A percentile compares a stretch with the other conserved stretches of the same genome.
phyloP scores from a whole-genome alignment of 2,797 vertebrate genomes.

The Gallinago solitaria region DNA sequence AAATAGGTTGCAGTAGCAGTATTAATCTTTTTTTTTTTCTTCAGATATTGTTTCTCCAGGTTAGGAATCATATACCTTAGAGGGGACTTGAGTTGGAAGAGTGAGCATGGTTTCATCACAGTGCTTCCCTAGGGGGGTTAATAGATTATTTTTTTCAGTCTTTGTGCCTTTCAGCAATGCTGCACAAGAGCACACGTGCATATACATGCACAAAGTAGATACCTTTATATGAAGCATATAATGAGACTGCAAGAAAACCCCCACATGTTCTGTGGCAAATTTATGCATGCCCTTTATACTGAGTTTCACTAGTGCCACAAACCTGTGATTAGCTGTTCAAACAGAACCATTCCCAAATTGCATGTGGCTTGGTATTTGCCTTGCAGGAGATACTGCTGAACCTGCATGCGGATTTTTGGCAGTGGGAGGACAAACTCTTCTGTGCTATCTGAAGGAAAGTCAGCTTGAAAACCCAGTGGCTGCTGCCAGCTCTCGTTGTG shows the following conservation, averaged over 20 bases:
- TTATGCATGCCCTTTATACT: not conserved
- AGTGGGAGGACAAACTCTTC: not conserved
- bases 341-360: not conserved
- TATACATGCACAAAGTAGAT: not conserved
- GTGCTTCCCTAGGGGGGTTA: not conserved
- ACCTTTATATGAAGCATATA: not conserved
- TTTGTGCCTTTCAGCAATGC: not conserved
- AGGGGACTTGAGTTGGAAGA: not conserved
- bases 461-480: not conserved
- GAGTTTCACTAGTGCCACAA: not conserved
- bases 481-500: accelerated
- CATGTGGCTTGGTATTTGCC: not conserved
- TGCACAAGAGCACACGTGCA: not conserved
- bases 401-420: not conserved
- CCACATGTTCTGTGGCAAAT: not conserved
- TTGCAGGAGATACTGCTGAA: not conserved
- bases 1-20: not conserved
- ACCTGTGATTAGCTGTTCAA: conserved; percentile 42
- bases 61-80: not conserved
- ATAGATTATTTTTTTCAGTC: no score
- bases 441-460: not conserved
- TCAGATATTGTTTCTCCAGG: not conserved
- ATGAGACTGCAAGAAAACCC: not conserved
- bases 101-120: not conserved
- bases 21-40: not conserved